These are phyloP conservation scores for Asteroscopus sphinx DNA, from an alignment of 2,888 invertebrate genomes.

Conservation along the genomic window DNA sequence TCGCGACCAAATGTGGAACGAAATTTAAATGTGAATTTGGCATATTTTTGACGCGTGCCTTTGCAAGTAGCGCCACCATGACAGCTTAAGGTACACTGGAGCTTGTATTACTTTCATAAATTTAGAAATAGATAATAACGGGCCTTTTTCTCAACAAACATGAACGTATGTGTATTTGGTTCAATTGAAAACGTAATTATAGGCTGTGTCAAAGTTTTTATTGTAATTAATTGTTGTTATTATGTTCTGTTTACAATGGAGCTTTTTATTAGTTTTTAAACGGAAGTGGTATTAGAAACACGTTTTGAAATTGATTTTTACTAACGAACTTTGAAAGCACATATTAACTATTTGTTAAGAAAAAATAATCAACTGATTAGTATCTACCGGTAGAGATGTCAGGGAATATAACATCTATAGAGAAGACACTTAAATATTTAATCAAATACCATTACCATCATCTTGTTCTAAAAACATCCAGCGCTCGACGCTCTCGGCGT, in stretches of 20 bases:
- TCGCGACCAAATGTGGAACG: neutral
- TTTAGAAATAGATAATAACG: too few species aligned
- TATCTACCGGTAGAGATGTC: neutral
- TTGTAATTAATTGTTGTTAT: conserved; percentile 43
- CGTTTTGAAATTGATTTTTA: conserved; percentile 31
- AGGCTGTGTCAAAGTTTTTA: conserved; percentile 27
- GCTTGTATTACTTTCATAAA: conserved; percentile 38
- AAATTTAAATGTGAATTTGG: conserved; percentile 4
- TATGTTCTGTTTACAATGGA: conserved; percentile 41
- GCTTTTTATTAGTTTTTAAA: conserved; percentile 35
- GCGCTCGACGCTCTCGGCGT: conserved; percentile 21
- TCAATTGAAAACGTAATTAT: conserved; percentile 49
- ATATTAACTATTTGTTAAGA: too few species aligned
- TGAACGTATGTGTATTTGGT: conserved; percentile 26
- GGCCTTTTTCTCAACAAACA: conserved; percentile 21
- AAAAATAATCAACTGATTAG: conserved; percentile 10
- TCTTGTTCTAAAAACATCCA: conserved; percentile 25
- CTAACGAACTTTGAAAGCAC: neutral
- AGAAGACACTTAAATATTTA: conserved; percentile 27
- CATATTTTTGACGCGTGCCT: conserved; percentile 16
- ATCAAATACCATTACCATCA: conserved; percentile 25
- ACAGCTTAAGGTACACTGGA: conserved; percentile 21
- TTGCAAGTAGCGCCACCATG: conserved; percentile 8
- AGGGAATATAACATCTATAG: conserved; percentile 5
- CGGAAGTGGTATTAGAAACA: conserved; percentile 31